Evolutionary conservation across 2,797 vertebrate genomes (phyloP).

Genomic region (Melanotaenia boesemani): DNA sequence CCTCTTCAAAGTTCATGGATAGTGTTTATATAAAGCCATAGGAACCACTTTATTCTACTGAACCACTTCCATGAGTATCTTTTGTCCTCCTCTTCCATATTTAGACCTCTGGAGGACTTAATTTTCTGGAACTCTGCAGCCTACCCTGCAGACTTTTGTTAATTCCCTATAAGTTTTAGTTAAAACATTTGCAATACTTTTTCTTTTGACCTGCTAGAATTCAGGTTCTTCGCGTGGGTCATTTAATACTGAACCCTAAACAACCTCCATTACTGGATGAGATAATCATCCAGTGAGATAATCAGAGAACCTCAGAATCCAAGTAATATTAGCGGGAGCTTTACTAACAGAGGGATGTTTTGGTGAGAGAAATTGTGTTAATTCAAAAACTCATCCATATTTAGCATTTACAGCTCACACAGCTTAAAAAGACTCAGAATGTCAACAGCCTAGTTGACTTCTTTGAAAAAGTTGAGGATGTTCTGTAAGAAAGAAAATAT

Average conservation of each 20-base stretch:
- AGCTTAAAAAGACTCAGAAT: slow-evolving; percentile 36
- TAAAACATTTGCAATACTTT: neutral
- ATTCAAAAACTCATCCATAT: slow-evolving; percentile 36
- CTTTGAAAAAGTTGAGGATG: slow-evolving; percentile 61
- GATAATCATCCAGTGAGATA: slow-evolving; percentile 5
- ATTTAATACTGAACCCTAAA: neutral
- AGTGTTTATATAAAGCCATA: too few relatives aligned
- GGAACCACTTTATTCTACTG: too few relatives aligned
- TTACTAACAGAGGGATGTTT: slow-evolving; percentile 1
- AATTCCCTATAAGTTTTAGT: neutral
- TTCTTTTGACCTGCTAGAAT: neutral
- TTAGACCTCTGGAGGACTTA: neutral
- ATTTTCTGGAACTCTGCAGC: neutral
- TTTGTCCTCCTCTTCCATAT: neutral
- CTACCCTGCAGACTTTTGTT: neutral
- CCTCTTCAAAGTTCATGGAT: too few relatives aligned
- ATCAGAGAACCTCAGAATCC: neutral
- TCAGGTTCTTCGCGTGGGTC: neutral
- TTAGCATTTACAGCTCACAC: slow-evolving; percentile 41
- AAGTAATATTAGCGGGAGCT: slow-evolving; percentile 7
- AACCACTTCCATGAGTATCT: neutral
- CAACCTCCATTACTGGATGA: neutral
- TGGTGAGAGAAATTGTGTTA: slow-evolving; percentile 23
- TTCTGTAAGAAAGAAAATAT: slow-evolving; percentile 16
- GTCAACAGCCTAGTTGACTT: slow-evolving; percentile 36